Conservation (phyloP, 2,113 vertebrate genomes). For the Ramphastos sulfuratus region DNA sequence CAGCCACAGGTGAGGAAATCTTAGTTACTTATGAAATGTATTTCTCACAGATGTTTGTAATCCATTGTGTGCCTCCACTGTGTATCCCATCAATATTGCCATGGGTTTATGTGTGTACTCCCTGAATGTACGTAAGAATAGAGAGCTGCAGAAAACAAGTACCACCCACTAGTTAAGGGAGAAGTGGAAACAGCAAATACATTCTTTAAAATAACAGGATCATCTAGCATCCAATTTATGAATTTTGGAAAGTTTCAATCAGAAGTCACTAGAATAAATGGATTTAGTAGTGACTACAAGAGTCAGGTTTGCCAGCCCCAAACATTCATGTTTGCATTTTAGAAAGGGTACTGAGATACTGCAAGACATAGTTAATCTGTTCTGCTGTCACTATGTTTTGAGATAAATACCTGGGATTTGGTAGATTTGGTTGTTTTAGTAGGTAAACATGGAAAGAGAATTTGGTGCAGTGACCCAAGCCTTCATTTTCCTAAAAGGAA, state of each 20-base stretch:
- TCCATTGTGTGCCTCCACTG: background rate
- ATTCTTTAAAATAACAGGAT: background rate
- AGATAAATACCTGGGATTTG: background rate
- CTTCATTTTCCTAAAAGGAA: background rate
- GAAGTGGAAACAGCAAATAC: background rate
- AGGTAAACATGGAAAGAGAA: background rate
- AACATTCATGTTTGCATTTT: background rate
- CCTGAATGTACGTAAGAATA: background rate
- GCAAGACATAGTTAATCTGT: background rate
- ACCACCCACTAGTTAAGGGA: background rate
- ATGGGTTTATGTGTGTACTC: background rate
- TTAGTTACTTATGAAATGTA: background rate
- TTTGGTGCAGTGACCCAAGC: background rate
- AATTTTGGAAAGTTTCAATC: background rate
- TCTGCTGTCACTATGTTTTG: background rate
- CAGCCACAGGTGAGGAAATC: constrained; percentile 15
- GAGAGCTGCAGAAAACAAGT: background rate
- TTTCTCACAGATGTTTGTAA: background rate
- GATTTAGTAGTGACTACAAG: background rate
- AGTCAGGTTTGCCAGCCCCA: background rate
- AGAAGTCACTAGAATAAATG: background rate
- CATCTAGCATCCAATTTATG: background rate
- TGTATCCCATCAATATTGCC: background rate
- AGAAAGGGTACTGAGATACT: background rate
- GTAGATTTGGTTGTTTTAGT: background rate